phyloP scores from a whole-genome alignment of 2,113 vertebrate species.

The Heptranchias perlo region DNA sequence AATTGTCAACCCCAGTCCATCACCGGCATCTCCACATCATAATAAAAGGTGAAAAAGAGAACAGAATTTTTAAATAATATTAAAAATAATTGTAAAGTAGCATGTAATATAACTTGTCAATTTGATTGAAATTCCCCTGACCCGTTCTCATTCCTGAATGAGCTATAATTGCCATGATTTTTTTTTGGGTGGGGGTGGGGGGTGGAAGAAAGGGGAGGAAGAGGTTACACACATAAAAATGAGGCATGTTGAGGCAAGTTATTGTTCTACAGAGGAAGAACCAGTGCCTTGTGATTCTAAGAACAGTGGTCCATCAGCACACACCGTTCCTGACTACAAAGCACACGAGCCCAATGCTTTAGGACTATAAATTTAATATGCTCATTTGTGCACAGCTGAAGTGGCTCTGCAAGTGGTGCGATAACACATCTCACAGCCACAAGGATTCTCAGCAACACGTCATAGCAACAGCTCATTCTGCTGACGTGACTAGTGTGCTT shows the following conservation, averaged over 20 bases:
- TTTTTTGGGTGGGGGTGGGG: background rate
- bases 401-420: background rate
- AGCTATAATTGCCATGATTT: background rate
- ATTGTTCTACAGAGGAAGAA: background rate
- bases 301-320: background rate
- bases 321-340: background rate
- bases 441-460: conserved; percentile 7
- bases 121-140: background rate
- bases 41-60: too few relatives aligned
- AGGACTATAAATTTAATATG: background rate
- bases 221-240: background rate
- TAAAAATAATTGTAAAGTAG: background rate
- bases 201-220: background rate
- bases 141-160: background rate
- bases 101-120: background rate
- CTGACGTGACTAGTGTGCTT: background rate
- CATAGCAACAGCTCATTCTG: background rate
- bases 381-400: background rate
- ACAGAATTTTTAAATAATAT: too few relatives aligned
- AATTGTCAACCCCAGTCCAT: too few relatives aligned
- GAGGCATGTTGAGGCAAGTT: background rate
- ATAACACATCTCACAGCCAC: background rate
- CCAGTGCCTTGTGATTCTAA: background rate
- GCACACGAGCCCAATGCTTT: background rate
- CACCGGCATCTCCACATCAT: too few relatives aligned